Base-by-base conservation (phyloP, 2,113 vertebrate species). In the Cepphus grylle region DNA sequence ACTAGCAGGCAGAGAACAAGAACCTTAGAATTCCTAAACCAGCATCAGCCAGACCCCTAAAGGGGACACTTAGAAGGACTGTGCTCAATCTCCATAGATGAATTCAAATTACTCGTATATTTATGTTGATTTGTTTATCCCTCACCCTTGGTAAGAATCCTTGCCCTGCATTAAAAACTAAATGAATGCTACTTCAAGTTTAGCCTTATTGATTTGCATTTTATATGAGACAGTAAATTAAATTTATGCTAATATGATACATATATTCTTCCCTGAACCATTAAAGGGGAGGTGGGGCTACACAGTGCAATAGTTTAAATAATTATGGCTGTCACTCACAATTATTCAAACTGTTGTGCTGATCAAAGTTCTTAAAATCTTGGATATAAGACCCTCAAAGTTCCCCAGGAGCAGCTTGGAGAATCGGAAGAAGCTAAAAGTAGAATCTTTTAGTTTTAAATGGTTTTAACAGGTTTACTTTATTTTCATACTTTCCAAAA, bases 141-240 rank as follows among this genome's bases (percentile, higher is more conserved):
- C 77, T 92, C 55, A 69, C 29, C 63, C 50, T 72, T 36, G 55
- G 47, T 92, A 87, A 55, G 86, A 92, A 62, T 66, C 55, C 67
- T 86, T 93, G 81, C 67, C 86, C 82, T 88, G 80, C 78, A 47
- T 86, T 77, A 82, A 86, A 90, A 95, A 63, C 40, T 85, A 38
- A 95, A 86, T 59, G 70, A 96, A 96, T 73, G 65, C 84, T 91
- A 29, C 81, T 88, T 83, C 83, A 80, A 94, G 82, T 90, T 95
- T 73, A 76, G 72, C 84, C 66, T 83, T 81, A 89, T 62, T 92
- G 92, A 97, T 96, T 96, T 96, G 74, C 79, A 95, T 97, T 97
- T 95, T 91, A 27, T 81, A 67, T 86, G 73, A 94, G 88, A 69
- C 40, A 65, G 22, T 86, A 86, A 92, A 94, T 91, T 50, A 91